Evolutionary conservation across 1,140 invertebrate species (phyloP), one percentile per base, ranked within the genome.

Genomic region (Bacillus rossius): DNA sequence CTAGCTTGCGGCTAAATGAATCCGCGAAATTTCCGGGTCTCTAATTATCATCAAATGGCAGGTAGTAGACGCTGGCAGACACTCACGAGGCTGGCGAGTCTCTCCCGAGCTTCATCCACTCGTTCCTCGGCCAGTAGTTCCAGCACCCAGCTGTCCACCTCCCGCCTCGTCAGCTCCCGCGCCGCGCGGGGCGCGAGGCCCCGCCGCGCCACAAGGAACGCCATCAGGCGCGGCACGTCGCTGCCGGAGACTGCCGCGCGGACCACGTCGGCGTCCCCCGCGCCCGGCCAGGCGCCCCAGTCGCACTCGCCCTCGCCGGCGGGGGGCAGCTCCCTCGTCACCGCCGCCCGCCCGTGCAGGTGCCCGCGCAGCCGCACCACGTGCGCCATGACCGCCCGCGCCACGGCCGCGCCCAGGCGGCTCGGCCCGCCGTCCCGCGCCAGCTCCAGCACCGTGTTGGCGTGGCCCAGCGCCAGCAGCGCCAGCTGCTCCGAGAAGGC

Each of bases 401-500:
- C n/a, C 13, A 19, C 14, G n/a, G 17, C 23, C 17, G 38, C 8
- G 7, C 14, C 43, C 8, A 37, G 16, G 14, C 16, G n/a, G 23
- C 20, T 49, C 10, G 8, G 16, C 29, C 29, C 29, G 10, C 5
- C 29, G 10, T 34, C 29, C 17, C 47, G 38, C 14, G 49, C 23
- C n/a, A 41, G 49, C 14, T 57, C 19, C 34, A 57, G 55, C 8
- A 57, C 38, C 13, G 25, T 17, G 49, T 49, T 57, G 16, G 26
- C 41, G 8, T 57, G 55, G n/a, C 37, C 23, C 41, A 57, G 41
- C 17, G 43, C 23, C 2, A 40, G 37, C n/a, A 22, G 7, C 19
- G 49, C 25, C 7, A 57, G n/a, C 7, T 57, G 55, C 37, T 57
- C 55, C 3, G 17, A 25, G 16, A 57, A 38, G 10, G 55, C 45